These are phyloP conservation scores for Pseudomugil tenellus DNA, from an alignment of 2,797 vertebrate genomes.

Conservation along the genomic window DNA sequence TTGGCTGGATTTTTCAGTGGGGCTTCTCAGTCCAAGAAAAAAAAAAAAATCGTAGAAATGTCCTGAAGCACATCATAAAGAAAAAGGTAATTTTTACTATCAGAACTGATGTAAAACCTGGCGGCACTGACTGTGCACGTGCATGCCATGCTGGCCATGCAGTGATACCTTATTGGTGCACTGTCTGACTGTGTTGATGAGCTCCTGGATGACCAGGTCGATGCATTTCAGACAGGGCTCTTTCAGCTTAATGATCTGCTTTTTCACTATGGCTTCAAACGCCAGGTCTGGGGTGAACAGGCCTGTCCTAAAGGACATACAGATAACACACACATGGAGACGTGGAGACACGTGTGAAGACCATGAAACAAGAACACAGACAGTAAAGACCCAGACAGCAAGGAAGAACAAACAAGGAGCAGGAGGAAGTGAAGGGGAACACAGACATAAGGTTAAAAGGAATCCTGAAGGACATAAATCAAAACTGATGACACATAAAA, in stretches of 20 bases:
- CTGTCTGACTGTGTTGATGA: conserved; percentile 97
- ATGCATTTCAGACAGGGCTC: conserved; percentile 98
- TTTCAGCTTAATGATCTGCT: conserved; percentile 99
- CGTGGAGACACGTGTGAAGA: conserved; percentile 63
- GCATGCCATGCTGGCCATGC: conserved; percentile 71
- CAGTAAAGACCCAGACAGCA: no score
- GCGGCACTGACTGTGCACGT: conserved; percentile 34
- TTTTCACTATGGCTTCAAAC: conserved; percentile 98
- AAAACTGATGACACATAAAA: no score
- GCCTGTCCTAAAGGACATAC: conserved; percentile 90
- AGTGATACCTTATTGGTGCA: conserved; percentile 96
- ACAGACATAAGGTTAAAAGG: no score
- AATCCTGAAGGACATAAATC: no score
- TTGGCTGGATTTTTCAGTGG: conserved; percentile 7
- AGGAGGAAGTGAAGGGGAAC: no score
- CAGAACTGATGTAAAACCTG: conserved; percentile 9
- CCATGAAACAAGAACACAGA: conserved; percentile 11
- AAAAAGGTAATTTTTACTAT: not conserved
- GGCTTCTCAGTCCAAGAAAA: conserved; percentile 6
- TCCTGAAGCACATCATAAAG: not conserved
- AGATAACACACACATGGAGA: conserved; percentile 75
- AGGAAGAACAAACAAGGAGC: no score
- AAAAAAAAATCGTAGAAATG: not conserved
- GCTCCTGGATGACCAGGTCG: conserved; percentile 98
- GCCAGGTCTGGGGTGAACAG: conserved; percentile 98